Evolutionary conservation across 2,797 vertebrate species (phyloP), one percentile per base, ranked within the genome.

Genomic region (Lepus oiostolus): DNA sequence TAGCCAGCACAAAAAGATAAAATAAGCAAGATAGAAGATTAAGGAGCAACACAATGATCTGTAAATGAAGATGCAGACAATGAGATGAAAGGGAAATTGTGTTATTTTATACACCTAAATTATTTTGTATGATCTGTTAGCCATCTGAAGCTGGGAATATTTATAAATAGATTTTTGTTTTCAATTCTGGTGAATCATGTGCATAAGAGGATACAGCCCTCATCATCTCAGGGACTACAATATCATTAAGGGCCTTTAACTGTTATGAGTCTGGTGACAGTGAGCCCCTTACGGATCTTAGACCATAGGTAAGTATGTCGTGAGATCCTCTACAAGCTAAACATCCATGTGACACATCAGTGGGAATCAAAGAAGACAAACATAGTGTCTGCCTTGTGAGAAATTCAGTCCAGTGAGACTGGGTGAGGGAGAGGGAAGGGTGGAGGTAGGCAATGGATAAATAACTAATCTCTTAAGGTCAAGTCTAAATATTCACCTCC

Each of bases 321-420:
- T 16, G 7, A 93, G n/a, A 2, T 65, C 13, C 17, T 54, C 52
- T 52, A 7, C 17, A 26, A 60, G 26, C 5, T 35, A 86, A 62
- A 42, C 7, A 42, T 5, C 70, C 22, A 24, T 35, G 9, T 38
- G 5, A 1, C 21, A 22, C 35, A 19, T 50, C 1, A 26, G 3
- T 84, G 17, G 16, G 10, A 50, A 79, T 35, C 85, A 74, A 86
- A 74, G 35, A 47, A 32, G 52, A 70, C 35, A 90, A 52, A 32
- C 1, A 21, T 0, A 1, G 12, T 1, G 1, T 2, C 30, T 35
- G 10, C 24, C 24, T 12, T 28, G 2, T 2, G 22, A 14, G 24
- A 72, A 94, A 85, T 71, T 79, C 30, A 85, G 16, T 54, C 38
- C 4, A 13, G 2, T 38, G 52, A 85, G 50, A 70, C 5, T 32